Evolutionary conservation across 1,140 invertebrate species (phyloP).

Genomic region (Drosophila quadrilineata): DNA sequence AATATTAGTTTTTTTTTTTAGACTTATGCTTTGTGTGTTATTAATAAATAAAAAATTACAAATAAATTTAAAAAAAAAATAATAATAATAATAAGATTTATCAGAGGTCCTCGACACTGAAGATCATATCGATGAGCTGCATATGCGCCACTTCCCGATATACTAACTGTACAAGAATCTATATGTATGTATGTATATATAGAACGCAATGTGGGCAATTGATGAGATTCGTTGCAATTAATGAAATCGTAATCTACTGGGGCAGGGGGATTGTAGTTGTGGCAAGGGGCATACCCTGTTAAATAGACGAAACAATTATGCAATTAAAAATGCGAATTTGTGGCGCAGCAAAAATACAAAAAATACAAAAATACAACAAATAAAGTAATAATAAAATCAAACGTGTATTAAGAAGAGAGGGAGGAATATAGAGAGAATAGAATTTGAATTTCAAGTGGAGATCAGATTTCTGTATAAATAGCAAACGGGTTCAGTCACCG

Average conservation of each 20-base stretch:
- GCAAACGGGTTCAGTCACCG: conserved; percentile 43
- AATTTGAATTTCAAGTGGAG: conserved; percentile 46
- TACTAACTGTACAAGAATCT: no score
- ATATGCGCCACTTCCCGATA: no score
- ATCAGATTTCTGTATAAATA: conserved; percentile 52
- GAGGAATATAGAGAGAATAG: background rate
- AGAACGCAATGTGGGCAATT: background rate
- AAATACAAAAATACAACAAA: background rate
- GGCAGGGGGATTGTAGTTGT: background rate
- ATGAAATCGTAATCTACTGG: conserved; percentile 12
- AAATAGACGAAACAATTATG: conserved; percentile 40
- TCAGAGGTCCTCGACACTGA: no score
- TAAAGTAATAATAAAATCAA: background rate
- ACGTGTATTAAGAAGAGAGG: background rate
- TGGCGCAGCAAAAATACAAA: background rate
- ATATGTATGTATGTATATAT: background rate
- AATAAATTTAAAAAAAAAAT: no score
- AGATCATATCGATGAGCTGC: no score
- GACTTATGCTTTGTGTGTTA: no score
- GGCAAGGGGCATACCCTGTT: conserved; percentile 8
- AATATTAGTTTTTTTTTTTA: no score
- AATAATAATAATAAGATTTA: no score
- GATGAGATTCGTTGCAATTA: conserved; percentile 20
- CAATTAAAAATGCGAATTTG: conserved; percentile 40
- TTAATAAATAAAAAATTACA: no score